These are phyloP conservation scores for Halictus quadricinctus DNA, from an alignment of 2,888 invertebrate genomes.

Conservation along the genomic window DNA sequence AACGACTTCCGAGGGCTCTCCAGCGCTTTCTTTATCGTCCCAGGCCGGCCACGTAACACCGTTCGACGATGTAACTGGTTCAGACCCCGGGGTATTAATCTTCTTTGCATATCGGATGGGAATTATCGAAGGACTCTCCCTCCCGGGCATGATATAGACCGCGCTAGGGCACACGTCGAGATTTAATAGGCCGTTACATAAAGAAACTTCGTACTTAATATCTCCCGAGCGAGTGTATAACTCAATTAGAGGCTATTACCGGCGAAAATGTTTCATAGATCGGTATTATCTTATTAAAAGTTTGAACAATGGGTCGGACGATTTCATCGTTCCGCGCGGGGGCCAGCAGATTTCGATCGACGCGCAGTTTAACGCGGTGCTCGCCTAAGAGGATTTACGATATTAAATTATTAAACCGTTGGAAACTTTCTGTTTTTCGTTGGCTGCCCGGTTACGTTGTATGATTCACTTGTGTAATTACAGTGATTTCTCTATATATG, in stretches of 20 bases:
- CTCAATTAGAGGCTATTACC: conserved; percentile 16
- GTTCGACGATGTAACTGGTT: background rate
- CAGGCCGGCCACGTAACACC: background rate
- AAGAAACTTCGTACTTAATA: conserved; percentile 16
- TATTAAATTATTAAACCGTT: conserved; percentile 6
- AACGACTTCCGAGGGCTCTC: conserved; percentile 5
- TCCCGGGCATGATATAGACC: background rate
- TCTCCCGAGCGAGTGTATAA: background rate
- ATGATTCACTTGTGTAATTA: no score
- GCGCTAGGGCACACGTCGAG: background rate
- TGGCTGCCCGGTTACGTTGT: background rate
- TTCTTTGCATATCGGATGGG: conserved; percentile 43
- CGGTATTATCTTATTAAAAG: conserved; percentile 1
- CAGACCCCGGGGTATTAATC: conserved; percentile 27
- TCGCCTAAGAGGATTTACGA: background rate
- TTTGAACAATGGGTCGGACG: background rate
- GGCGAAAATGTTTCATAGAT: background rate
- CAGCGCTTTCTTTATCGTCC: conserved; percentile 4
- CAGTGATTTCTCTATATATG: no score
- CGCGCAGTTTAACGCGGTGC: background rate
- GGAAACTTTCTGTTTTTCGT: background rate
- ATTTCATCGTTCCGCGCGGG: background rate
- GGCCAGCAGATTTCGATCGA: background rate
- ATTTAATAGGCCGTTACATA: conserved; percentile 24
- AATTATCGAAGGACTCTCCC: conserved; percentile 14